Evolutionary conservation across 2,888 invertebrate species (phyloP).

Genomic region (Coremacera marginata): DNA sequence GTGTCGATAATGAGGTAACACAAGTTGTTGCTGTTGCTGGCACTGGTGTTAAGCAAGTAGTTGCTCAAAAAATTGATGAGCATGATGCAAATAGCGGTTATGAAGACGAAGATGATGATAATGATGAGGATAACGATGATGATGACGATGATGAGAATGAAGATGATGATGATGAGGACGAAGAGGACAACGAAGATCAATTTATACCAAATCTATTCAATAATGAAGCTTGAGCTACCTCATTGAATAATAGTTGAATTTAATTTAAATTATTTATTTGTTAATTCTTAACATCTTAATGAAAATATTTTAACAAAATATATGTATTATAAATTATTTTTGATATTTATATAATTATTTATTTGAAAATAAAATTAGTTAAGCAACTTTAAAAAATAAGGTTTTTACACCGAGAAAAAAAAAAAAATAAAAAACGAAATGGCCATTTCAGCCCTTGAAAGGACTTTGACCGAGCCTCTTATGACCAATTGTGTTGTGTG

Average conservation of each 20-base stretch:
- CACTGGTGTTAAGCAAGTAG: slow-evolving; percentile 10
- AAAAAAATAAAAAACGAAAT: too few relatives aligned
- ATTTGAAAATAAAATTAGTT: too few relatives aligned
- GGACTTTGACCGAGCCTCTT: too few relatives aligned
- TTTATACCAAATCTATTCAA: slow-evolving; percentile 36
- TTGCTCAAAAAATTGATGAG: slow-evolving; percentile 45
- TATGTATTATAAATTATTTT: too few relatives aligned
- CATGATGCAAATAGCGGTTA: slow-evolving; percentile 34
- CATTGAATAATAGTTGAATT: neutral
- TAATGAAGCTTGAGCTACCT: slow-evolving; percentile 15
- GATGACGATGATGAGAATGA: slow-evolving; percentile 46
- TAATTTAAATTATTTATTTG: too few relatives aligned
- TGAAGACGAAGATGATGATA: slow-evolving; percentile 46
- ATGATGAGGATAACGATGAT: slow-evolving; percentile 46
- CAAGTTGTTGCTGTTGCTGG: slow-evolving; percentile 10
- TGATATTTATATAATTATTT: too few relatives aligned
- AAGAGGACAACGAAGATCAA: slow-evolving; percentile 49
- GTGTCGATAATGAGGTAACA: slow-evolving; percentile 12
- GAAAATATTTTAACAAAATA: too few relatives aligned
- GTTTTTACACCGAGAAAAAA: too few relatives aligned
- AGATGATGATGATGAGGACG: slow-evolving; percentile 50
- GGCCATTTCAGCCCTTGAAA: too few relatives aligned
- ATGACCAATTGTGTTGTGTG: too few relatives aligned
- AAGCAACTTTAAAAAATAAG: too few relatives aligned
- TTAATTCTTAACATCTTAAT: too few relatives aligned